Conservation (phyloP, 2,113 vertebrate species). For the Tautogolabrus adspersus region DNA sequence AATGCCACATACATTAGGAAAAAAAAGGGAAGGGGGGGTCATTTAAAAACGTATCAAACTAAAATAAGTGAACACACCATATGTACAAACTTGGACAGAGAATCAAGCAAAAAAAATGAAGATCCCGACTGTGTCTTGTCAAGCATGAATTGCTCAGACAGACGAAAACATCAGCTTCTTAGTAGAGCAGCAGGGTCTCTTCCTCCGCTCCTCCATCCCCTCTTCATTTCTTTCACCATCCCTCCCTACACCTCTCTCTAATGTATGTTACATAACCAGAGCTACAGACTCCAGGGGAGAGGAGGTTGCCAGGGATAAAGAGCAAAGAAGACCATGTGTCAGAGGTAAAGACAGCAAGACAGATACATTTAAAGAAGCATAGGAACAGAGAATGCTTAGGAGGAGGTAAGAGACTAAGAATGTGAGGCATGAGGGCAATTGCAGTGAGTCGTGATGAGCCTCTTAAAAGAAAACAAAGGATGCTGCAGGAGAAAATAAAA, state of each 20-base stretch:
- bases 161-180: constrained; percentile 49
- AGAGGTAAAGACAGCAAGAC: constrained; percentile 38
- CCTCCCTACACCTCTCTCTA: constrained; percentile 46
- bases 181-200: constrained; percentile 33
- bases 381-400: constrained; percentile 19
- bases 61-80: background rate
- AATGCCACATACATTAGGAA: constrained; percentile 15
- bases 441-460: constrained; percentile 31
- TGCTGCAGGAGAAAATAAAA: background rate
- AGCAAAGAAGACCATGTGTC: constrained; percentile 21
- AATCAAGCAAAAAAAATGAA: constrained; percentile 21
- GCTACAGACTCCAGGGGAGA: constrained; percentile 45
- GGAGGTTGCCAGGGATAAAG: constrained; percentile 25
- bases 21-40: background rate
- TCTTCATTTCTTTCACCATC: constrained; percentile 35
- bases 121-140: constrained; percentile 2
- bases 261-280: constrained; percentile 66
- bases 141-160: constrained; percentile 26
- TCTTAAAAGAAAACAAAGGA: constrained; percentile 7
- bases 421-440: constrained; percentile 21
- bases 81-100: constrained; percentile 1
- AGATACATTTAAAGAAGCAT: constrained; percentile 33
- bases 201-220: constrained; percentile 27
- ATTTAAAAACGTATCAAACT: background rate
- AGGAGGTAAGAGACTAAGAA: constrained; percentile 24